A percentile compares a stretch with the other conserved stretches of the same genome.
These are phyloP conservation scores for Andinoacara biseriatus DNA, from an alignment of 2,113 vertebrate species.

Conservation along the genomic window DNA sequence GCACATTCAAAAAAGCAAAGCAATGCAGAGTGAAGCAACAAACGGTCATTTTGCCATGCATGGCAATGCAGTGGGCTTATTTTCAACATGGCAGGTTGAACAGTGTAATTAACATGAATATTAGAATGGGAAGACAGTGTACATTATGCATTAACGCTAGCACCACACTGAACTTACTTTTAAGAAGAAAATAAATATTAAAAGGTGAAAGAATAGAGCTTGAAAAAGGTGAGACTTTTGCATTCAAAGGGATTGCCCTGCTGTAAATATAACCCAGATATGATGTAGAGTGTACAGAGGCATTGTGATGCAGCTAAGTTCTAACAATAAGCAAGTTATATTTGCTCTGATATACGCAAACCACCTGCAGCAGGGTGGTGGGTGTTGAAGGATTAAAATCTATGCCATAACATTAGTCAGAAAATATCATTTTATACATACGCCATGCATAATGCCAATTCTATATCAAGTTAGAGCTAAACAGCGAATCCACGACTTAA, in stretches of 20 bases:
- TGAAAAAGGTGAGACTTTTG: not conserved
- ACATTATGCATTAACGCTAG: not conserved
- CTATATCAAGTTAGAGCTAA: not conserved
- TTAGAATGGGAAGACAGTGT: not conserved
- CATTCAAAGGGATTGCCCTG: not conserved
- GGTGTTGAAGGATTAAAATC: not conserved
- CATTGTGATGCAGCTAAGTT: not conserved
- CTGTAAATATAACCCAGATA: not conserved
- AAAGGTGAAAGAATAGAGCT: not conserved
- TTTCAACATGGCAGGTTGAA: conserved; percentile 9
- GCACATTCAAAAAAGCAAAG: conserved; percentile 1
- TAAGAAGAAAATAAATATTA: not conserved
- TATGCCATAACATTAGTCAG: not conserved
- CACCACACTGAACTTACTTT: not conserved
- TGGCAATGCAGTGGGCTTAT: not conserved
- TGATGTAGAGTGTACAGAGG: not conserved
- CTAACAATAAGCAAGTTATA: conserved; percentile 16
- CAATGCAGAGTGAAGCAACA: conserved; percentile 7
- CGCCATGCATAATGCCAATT: not conserved
- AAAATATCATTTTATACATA: accelerated
- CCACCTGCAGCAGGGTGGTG: not conserved
- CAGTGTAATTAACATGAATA: not conserved
- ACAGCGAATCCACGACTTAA: not conserved
- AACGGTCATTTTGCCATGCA: conserved; percentile 15
- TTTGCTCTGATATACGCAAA: not conserved